Percentiles rank a stretch among this genome's conserved stretches.
phyloP scores from a whole-genome alignment of 2,797 vertebrate genomes.

The Sebastolobus altivelis region DNA sequence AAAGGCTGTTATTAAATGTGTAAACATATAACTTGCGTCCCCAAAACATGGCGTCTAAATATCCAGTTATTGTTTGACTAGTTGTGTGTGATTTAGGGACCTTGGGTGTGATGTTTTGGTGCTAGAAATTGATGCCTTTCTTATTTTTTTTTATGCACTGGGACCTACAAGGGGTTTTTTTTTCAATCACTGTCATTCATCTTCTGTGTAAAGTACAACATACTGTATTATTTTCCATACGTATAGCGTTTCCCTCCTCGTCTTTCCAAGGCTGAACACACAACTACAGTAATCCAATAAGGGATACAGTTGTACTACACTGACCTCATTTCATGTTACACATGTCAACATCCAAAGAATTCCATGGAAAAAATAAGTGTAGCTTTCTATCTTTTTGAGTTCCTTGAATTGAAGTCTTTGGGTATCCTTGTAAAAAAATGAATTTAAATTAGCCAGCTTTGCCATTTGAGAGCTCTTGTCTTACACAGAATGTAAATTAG shows the following conservation, averaged over 20 bases:
- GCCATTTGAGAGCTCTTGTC: neutral
- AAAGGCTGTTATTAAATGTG: constrained; percentile 45
- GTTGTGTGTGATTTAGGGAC: neutral
- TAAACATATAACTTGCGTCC: constrained; percentile 22
- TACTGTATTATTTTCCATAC: neutral
- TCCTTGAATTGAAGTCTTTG: neutral
- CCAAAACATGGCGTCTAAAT: neutral
- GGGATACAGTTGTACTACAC: neutral
- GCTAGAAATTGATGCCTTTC: neutral
- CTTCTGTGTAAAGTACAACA: neutral
- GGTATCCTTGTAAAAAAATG: neutral
- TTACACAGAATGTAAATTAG: neutral
- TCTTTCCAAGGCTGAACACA: neutral
- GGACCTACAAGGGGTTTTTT: neutral
- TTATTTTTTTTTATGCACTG: neutral
- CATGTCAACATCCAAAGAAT: neutral
- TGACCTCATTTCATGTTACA: neutral
- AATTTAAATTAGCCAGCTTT: neutral
- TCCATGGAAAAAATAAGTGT: neutral
- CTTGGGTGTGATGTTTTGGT: neutral
- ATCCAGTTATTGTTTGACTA: neutral
- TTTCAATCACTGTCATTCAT: neutral
- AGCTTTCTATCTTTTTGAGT: neutral
- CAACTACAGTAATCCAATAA: neutral
- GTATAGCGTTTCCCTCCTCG: neutral